Percentiles rank a stretch among this genome's conserved stretches.
These are phyloP conservation scores for Nycteola revayana DNA, from an alignment of 2,888 invertebrate genomes.

Conservation along the genomic window DNA sequence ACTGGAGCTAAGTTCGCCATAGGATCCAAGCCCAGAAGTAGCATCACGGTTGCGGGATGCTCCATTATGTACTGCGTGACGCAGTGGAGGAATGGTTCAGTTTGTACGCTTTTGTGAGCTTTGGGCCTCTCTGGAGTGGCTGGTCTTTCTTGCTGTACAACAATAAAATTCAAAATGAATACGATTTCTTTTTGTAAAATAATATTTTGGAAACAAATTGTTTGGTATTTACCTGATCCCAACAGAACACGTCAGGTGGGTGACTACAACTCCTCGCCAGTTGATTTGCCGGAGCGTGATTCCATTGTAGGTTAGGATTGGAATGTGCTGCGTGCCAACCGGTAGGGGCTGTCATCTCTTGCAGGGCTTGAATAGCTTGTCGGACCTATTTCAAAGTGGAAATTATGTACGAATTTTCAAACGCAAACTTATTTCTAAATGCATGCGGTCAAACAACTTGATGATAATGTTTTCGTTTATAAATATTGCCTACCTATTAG, in stretches of 20 bases:
- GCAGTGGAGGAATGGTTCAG: conserved; percentile 82
- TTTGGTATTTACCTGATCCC: conserved; percentile 78
- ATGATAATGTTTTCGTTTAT: too few species aligned
- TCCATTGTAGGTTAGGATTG: conserved; percentile 88
- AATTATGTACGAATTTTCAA: too few species aligned
- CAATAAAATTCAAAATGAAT: conserved; percentile 6
- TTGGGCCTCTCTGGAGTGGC: conserved; percentile 66
- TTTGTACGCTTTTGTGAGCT: conserved; percentile 80
- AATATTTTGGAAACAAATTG: too few species aligned
- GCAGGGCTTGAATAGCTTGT: conserved; percentile 91
- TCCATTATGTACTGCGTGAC: conserved; percentile 85
- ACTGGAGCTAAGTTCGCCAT: conserved; percentile 66
- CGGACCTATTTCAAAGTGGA: conserved; percentile 88
- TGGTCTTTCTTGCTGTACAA: conserved; percentile 64
- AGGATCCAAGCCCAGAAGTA: conserved; percentile 88
- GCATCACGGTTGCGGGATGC: conserved; percentile 88
- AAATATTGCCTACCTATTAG: too few species aligned
- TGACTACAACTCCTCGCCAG: conserved; percentile 91
- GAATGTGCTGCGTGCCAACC: conserved; percentile 89
- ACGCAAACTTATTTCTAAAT: too few species aligned
- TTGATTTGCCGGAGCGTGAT: conserved; percentile 69
- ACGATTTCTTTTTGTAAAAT: too few species aligned
- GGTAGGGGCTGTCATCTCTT: conserved; percentile 88
- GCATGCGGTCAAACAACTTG: too few species aligned
- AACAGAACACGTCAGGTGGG: conserved; percentile 92